phyloP scores from a whole-genome alignment of 2,797 vertebrate genomes.

The Crocodylus rhombifer region DNA sequence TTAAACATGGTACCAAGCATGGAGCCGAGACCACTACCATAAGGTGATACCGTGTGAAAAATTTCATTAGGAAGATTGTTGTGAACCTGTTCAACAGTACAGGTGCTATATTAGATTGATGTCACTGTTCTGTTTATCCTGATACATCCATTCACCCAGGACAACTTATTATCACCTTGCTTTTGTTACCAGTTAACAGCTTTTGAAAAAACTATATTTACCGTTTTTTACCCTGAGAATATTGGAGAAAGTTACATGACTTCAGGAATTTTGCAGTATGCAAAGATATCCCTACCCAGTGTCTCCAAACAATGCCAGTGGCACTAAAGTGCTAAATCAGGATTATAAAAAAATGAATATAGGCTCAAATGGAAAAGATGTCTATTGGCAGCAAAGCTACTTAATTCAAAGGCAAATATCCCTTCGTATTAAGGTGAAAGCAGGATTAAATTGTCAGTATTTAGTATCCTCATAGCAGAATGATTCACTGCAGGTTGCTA shows the following conservation, averaged over 20 bases:
- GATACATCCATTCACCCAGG: slow-evolving; percentile 48
- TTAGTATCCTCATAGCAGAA: slow-evolving; percentile 5
- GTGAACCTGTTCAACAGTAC: slow-evolving; percentile 50
- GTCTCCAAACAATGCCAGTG: background rate
- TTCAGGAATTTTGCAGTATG: slow-evolving; percentile 13
- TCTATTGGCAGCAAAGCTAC: background rate
- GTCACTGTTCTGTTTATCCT: slow-evolving; percentile 58
- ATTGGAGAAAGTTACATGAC: background rate
- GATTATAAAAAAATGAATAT: background rate
- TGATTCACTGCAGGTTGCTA: background rate
- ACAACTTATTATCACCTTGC: slow-evolving; percentile 58
- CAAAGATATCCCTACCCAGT: background rate
- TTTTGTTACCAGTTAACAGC: slow-evolving; percentile 53
- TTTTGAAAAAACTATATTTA: background rate
- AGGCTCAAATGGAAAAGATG: slow-evolving; percentile 1
- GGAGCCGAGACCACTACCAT: slow-evolving; percentile 26
- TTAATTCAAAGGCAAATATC: slow-evolving; percentile 20
- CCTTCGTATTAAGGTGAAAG: background rate
- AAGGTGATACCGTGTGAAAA: slow-evolving; percentile 49
- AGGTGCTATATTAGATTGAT: slow-evolving; percentile 55
- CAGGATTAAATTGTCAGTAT: background rate
- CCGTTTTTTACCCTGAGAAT: background rate
- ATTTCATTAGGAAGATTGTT: slow-evolving; percentile 48
- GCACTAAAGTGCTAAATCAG: background rate
- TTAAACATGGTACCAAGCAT: background rate